Base-by-base conservation (phyloP, 1,140 invertebrate species). In the Bombus superbus region DNA sequence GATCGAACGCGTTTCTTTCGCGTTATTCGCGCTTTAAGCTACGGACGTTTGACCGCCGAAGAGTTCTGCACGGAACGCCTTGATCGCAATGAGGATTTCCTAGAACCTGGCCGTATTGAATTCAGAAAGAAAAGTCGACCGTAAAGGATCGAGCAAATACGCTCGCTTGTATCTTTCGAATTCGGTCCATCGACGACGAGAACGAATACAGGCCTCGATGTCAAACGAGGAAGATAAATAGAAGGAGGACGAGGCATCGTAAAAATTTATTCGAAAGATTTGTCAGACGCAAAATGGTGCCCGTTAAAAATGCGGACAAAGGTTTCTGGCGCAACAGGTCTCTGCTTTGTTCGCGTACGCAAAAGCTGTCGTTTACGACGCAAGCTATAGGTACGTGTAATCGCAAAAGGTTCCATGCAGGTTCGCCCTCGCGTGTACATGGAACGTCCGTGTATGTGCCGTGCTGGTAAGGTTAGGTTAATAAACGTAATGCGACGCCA, bases 401-500 rank as follows among this genome's bases (percentile, higher is more conserved):
- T 90, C 86, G 83, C 86, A 44, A 90, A 85, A 88, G 88, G 83
- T 86, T 84, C 68, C 83, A 76, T 81, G 86, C 83, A 86, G 83
- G 81, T 84, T 88, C 87, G 64, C 76, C 69, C 80, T 72, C 82
- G 32, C 71, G n/a, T 81, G 68, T 83, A 47, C 73, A 76, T 57
- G 42, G 47, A 35, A 62, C 73, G 64, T 28, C 13, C 44, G 72
- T 74, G 73, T 85, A 64, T 68, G 57, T 40, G 35, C 44, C 13
- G 44, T 57, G 73, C 62, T 44, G 71, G 81, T 83, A 84, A 91
- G 90, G 85, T 88, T 91, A 82, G 81, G 83, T 91, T 91, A 91
- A 91, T 91, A 91, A 88, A 86, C 83, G 88, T 91, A 91, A 91
- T 89, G 89, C 79, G 87, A 91, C 79, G 87, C 90, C 85, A 59